Base-by-base conservation (phyloP, 64 coral and sea anemone species). In the Dendronephthya gigantea region DNA sequence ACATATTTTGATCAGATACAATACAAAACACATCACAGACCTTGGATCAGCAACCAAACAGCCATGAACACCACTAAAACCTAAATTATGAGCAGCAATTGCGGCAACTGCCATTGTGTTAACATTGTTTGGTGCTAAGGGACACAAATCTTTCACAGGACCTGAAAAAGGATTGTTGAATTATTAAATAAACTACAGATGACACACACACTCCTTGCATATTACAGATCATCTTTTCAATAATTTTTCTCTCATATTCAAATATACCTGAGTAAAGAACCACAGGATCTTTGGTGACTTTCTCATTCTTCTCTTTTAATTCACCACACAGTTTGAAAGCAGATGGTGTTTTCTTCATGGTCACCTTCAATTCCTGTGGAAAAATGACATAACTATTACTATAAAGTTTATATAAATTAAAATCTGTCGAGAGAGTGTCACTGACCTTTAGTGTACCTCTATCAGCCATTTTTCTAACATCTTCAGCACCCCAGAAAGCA, bases 41-140 rank as follows among this genome's bases (percentile, higher is more conserved):
- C 93, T 92, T 86, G 90, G 87, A 87, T 95, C 93, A 49, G 93
- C 90, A 11, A 95, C 87, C 83, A 95, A 81, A 40, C 90, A 91
- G 72, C 93, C 93, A 38, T 90, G 93, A 51, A 91, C 87, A 83
- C 81, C 82, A 72, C 92, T 90, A 92, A 95, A 95, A 22, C 93
- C 93, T 3, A 95, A 85, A 81, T 92, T 95, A 28, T 95, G 93
- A 29, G 93, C 93, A 51, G 93, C 93, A 9, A 92, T 31, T 27
- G 93, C 87, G 81, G 93, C 93, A 34, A 90, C 90, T 27, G 93
- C 93, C 93, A 95, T 92, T 51, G 93, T 95, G 62, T 95, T 95
- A 0, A 95, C 93, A 87, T 95, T 95, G 31, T 92, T 92, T 84
- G 93, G 93, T 82, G 93, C 93, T 30, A 95, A 47, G 38, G 93